Base-by-base conservation (phyloP, 1,140 invertebrate species). In the Formica exsecta region DNA sequence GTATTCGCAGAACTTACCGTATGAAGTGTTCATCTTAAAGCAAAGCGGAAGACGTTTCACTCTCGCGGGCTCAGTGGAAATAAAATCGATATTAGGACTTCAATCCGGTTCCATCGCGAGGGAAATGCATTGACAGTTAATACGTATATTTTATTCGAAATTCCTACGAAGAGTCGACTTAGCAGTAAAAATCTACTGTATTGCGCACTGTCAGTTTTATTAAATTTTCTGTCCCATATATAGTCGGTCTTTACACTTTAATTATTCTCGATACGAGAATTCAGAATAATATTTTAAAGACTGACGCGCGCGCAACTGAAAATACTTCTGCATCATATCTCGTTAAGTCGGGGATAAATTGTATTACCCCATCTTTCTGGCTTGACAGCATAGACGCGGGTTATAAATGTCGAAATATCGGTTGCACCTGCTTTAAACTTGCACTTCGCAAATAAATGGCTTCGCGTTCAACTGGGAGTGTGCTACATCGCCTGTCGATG, bases 21-120 rank as follows among this genome's bases (percentile, higher is more conserved):
- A 86, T 51, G 85, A 74, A 84, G 74, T 84, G 48, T 36, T 64
- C 38, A 70, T 86, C 41, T 79, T 75, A 85, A 77, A 85, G 73
- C 41, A 73, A 76, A 76, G 22, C 74, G 13, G 16, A 51, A 8
- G 48, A 44, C 65, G 77, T 71, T 73, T 65, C 73, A 19, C 38
- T 74, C 77, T 68, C 80, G 32, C 57, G 64, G 41, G 48, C 48
- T 22, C 75, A 73, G 29, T 32, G 73, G 73, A 77, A 85, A 75
- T 65, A 77, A 77, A 77, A 61, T 85, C 73, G 59, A 25, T n/a
- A 54, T 85, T 77, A 77, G 44, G 73, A 77, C 44, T 68, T 59
- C 54, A 51, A 73, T 59, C 62, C 44, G 9, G 59, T 61, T 54
- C 29, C 44, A 77, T 85, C 59, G 73, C 62, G 81, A 77, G 73